Percentiles rank a stretch among this genome's conserved stretches.
These are phyloP conservation scores for Amphipoea lucens DNA, from an alignment of 2,888 invertebrate species.

Conservation along the genomic window DNA sequence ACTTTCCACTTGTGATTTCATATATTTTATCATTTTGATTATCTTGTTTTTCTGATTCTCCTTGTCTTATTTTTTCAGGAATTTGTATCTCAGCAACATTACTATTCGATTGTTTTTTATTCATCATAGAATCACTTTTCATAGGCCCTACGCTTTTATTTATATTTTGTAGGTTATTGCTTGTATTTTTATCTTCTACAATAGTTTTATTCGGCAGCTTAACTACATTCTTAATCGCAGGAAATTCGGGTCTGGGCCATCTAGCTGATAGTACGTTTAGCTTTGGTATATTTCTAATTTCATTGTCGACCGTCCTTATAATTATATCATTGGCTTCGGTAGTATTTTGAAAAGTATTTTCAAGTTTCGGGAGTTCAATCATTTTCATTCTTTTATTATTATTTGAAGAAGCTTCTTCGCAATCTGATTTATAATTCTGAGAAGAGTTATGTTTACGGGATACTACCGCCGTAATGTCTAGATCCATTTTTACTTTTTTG, in stretches of 20 bases:
- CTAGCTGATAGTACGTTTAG: background rate
- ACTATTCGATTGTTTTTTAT: background rate
- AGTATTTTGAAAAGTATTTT: background rate
- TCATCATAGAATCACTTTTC: background rate
- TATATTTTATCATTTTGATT: background rate
- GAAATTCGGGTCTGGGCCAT: background rate
- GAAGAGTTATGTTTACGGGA: constrained; percentile 45
- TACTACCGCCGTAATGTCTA: constrained; percentile 80
- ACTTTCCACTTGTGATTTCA: background rate
- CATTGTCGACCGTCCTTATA: background rate
- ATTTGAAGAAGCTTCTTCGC: constrained; percentile 12
- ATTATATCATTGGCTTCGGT: background rate
- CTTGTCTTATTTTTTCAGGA: background rate
- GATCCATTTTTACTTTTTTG: constrained; percentile 79
- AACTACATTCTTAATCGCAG: background rate
- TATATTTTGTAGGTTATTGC: background rate
- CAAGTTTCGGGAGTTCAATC: background rate
- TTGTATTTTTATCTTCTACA: background rate
- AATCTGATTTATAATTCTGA: constrained; percentile 15
- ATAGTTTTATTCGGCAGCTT: background rate
- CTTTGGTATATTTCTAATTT: constrained; percentile 10
- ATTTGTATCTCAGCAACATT: background rate
- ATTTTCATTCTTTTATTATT: constrained; percentile 22
- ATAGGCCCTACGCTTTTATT: background rate
- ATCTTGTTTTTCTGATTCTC: constrained; percentile 1